phyloP scores from a whole-genome alignment of 2,888 invertebrate species.

The Harpalus rubripes region DNA sequence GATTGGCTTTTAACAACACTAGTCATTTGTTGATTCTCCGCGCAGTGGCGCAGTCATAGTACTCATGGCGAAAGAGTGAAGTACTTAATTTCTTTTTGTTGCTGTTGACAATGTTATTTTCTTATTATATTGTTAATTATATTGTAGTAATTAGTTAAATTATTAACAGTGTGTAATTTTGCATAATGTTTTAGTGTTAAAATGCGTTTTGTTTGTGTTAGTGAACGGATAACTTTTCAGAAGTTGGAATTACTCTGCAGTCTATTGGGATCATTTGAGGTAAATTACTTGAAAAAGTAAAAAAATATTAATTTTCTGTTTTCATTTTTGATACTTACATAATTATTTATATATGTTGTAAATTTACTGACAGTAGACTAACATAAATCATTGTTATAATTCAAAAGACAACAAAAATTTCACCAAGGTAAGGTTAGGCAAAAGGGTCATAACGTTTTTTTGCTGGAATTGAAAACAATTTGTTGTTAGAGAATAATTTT shows the following conservation, averaged over 20 bases:
- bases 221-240: conserved; percentile 67
- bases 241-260: conserved; percentile 66
- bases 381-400: not conserved
- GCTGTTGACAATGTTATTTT: conserved; percentile 67
- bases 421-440: conserved; percentile 54
- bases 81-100: conserved; percentile 67
- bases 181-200: conserved; percentile 73
- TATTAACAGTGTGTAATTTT: conserved; percentile 67
- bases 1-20: conserved; percentile 23
- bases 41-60: conserved; percentile 62
- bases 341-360: conserved; percentile 7
- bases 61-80: conserved; percentile 67
- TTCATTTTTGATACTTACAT: conserved; percentile 20
- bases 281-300: conserved; percentile 54
- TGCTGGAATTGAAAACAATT: not conserved
- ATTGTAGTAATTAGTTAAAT: conserved; percentile 67
- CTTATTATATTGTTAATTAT: conserved; percentile 66
- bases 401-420: conserved; percentile 39
- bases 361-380: not conserved
- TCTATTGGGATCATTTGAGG: conserved; percentile 63
- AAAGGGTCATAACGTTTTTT: conserved; percentile 48
- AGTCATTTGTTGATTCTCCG: conserved; percentile 59
- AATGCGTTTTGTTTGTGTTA: conserved; percentile 75
- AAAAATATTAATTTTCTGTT: conserved; percentile 11
- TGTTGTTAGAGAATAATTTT: not conserved